Evolutionary conservation across 1,140 invertebrate genomes (phyloP).

Genomic region (Hylyphantes graminicola): DNA sequence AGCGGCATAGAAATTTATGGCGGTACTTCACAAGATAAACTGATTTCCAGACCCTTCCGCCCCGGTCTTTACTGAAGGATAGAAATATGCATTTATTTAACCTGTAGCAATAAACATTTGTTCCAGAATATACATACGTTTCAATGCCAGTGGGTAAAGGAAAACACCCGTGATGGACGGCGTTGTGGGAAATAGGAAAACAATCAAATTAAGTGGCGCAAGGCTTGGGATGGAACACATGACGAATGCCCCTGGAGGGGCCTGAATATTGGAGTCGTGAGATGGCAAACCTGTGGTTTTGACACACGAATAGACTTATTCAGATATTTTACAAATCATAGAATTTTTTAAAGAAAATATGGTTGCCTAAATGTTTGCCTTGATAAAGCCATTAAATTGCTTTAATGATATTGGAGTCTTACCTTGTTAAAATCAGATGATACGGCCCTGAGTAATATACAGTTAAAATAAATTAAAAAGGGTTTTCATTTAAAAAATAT

Average conservation of each 20-base stretch:
- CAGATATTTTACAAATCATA: too few species aligned
- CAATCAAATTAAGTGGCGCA: not conserved
- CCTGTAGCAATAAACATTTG: slow-evolving; percentile 27
- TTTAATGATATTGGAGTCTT: too few species aligned
- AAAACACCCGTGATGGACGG: not conserved
- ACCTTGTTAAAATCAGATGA: too few species aligned
- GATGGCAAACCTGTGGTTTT: too few species aligned
- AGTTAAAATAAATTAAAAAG: too few species aligned
- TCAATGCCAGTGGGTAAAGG: not conserved
- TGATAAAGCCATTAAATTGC: too few species aligned
- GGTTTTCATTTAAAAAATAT: too few species aligned
- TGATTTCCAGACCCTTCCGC: slow-evolving; percentile 11
- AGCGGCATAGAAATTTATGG: not conserved
- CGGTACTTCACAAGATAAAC: not conserved
- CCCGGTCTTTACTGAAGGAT: not conserved
- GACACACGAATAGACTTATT: too few species aligned
- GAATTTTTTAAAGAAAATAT: too few species aligned
- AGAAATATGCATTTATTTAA: slow-evolving; percentile 20
- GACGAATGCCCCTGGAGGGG: not conserved
- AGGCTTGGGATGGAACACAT: not conserved
- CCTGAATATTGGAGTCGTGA: too few species aligned
- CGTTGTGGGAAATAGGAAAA: not conserved
- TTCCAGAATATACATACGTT: slow-evolving; percentile 1
- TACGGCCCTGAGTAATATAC: too few species aligned
- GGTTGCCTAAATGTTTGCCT: too few species aligned